Conservation (phyloP, 2,888 invertebrate genomes). For the Sialis fuliginosa region DNA sequence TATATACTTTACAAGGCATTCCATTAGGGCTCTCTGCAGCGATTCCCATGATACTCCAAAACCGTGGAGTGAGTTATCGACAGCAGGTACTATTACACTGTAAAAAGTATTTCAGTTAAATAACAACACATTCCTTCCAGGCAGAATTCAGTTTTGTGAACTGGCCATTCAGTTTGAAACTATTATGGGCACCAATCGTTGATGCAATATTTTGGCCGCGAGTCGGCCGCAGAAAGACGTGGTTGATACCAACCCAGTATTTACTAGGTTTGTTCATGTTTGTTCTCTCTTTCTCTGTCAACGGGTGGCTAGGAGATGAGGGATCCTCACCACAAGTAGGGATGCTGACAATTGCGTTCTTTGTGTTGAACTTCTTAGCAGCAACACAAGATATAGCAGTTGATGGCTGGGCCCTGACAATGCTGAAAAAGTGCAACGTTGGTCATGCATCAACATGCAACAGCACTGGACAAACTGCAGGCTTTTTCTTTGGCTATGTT, state of each 20-base stretch:
- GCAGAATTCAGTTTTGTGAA: conserved; percentile 85
- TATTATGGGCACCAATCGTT: conserved; percentile 97
- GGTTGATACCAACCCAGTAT: conserved; percentile 90
- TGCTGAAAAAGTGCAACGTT: conserved; percentile 91
- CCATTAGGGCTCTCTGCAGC: conserved; percentile 88
- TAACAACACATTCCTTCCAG: conserved; percentile 27
- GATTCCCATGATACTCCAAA: conserved; percentile 89
- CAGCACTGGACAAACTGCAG: conserved; percentile 94
- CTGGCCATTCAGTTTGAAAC: conserved; percentile 85
- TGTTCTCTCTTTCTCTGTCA: conserved; percentile 55
- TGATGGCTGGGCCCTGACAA: conserved; percentile 98
- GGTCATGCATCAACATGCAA: conserved; percentile 99
- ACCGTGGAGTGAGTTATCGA: conserved; percentile 80
- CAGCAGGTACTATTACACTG: conserved; percentile 49
- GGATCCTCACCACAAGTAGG: conserved; percentile 46
- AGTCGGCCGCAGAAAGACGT: conserved; percentile 87
- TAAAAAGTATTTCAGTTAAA: not conserved
- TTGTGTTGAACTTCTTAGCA: conserved; percentile 84
- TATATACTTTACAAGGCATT: conserved; percentile 89
- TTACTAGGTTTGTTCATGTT: conserved; percentile 82
- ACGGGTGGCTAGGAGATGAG: conserved; percentile 58
- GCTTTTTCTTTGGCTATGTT: conserved; percentile 92
- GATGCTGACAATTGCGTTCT: conserved; percentile 70
- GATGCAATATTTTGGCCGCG: conserved; percentile 71
- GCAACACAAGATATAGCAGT: conserved; percentile 99